Conservation (phyloP, 2,888 invertebrate genomes). For the Onchidella celtica region DNA sequence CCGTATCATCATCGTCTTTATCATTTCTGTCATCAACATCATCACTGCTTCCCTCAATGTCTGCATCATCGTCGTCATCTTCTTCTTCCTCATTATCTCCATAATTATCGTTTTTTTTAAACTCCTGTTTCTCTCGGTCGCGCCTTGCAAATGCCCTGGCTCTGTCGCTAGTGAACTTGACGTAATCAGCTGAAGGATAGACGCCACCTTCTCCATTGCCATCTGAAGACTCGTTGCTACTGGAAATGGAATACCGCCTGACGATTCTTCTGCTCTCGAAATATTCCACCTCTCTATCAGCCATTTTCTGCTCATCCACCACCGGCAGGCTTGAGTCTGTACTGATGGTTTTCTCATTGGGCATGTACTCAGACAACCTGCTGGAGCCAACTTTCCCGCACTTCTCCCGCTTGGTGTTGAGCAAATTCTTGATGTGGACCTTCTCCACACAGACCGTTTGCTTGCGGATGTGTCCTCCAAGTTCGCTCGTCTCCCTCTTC, state of each 20-base stretch:
- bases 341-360: too few relatives aligned
- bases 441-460: conserved; percentile 43
- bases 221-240: too few relatives aligned
- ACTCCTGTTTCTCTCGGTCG: too few relatives aligned
- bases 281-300: neutral
- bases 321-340: too few relatives aligned
- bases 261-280: neutral
- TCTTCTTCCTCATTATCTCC: neutral
- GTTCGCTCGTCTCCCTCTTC: neutral
- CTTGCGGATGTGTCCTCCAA: neutral
- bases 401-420: conserved; percentile 37
- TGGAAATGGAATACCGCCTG: too few relatives aligned
- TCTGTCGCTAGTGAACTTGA: too few relatives aligned
- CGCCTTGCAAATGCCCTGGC: too few relatives aligned
- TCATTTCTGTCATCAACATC: neutral
- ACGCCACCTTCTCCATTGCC: too few relatives aligned
- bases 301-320: too few relatives aligned
- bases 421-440: conserved; percentile 33
- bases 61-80: conserved; percentile 6
- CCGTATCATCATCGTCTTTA: conserved; percentile 19
- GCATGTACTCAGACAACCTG: conserved; percentile 35
- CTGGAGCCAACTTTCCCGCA: conserved; percentile 36
- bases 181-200: too few relatives aligned
- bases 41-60: neutral
- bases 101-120: neutral